phyloP scores from a whole-genome alignment of 2,113 vertebrate species.

The Synodontis membranacea region DNA sequence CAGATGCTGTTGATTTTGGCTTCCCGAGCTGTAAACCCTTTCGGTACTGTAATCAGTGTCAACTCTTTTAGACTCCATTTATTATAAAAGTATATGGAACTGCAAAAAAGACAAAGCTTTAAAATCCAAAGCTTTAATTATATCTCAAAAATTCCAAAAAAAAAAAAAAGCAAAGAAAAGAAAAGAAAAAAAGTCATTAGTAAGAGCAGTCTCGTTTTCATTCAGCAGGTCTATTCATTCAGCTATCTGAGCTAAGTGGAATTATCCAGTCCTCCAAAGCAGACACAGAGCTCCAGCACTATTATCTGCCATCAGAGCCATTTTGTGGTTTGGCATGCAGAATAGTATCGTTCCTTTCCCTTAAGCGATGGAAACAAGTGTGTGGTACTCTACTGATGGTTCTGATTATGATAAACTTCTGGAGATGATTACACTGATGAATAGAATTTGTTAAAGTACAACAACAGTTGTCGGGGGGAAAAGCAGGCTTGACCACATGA shows the following conservation, averaged over 20 bases:
- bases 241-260: conserved; percentile 68
- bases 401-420: conserved; percentile 12
- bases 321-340: conserved; percentile 22
- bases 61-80: neutral
- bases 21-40: neutral
- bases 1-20: neutral
- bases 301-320: conserved; percentile 32
- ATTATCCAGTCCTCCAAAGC: conserved; percentile 59
- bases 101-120: neutral
- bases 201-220: conserved; percentile 63
- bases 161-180: neutral
- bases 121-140: neutral
- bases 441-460: conserved; percentile 37
- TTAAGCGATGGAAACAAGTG: conserved; percentile 32
- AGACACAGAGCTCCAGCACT: conserved; percentile 10
- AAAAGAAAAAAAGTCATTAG: conserved; percentile 4
- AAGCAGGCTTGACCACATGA: neutral
- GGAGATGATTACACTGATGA: conserved; percentile 43
- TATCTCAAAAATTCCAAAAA: neutral
- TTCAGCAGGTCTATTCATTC: conserved; percentile 69
- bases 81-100: neutral
- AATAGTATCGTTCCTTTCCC: conserved; percentile 31
- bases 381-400: conserved; percentile 30
- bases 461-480: neutral
- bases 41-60: neutral